Conservation (phyloP, 23 tunicate species). For the Diplosoma virens region DNA sequence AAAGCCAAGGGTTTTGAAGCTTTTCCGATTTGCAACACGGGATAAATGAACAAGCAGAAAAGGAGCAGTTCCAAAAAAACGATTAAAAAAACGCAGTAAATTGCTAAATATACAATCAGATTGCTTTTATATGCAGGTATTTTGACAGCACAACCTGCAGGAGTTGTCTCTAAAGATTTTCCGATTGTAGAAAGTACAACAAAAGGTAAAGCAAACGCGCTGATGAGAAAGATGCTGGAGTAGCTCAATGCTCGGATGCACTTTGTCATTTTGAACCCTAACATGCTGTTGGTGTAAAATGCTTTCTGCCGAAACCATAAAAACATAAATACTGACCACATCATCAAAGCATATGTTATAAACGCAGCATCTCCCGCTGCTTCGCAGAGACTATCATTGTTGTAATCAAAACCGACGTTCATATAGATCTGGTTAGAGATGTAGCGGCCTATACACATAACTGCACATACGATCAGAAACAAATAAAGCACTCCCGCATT, state of each 20-base stretch:
- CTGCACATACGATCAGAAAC: not conserved
- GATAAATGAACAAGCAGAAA: slow-evolving; percentile 55
- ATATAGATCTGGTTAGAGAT: not conserved
- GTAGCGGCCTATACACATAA: not conserved
- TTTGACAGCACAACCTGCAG: no score
- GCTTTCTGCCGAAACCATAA: not conserved
- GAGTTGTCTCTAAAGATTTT: no score
- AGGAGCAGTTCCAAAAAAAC: no score
- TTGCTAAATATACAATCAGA: no score
- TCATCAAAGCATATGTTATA: not conserved
- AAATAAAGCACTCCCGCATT: not conserved
- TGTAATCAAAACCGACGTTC: not conserved
- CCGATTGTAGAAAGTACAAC: not conserved
- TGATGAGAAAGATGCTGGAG: not conserved
- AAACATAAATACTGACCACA: not conserved
- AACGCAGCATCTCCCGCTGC: not conserved
- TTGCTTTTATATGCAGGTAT: no score
- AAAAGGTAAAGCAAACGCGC: not conserved
- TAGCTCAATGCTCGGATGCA: not conserved
- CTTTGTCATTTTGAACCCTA: not conserved
- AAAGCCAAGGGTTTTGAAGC: no score
- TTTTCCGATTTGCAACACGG: slow-evolving; percentile 14
- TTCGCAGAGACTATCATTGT: not conserved
- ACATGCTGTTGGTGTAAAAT: not conserved
- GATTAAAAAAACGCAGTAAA: no score